Base-by-base conservation (phyloP, 2,113 vertebrate genomes). In the Vireo altiloquus region DNA sequence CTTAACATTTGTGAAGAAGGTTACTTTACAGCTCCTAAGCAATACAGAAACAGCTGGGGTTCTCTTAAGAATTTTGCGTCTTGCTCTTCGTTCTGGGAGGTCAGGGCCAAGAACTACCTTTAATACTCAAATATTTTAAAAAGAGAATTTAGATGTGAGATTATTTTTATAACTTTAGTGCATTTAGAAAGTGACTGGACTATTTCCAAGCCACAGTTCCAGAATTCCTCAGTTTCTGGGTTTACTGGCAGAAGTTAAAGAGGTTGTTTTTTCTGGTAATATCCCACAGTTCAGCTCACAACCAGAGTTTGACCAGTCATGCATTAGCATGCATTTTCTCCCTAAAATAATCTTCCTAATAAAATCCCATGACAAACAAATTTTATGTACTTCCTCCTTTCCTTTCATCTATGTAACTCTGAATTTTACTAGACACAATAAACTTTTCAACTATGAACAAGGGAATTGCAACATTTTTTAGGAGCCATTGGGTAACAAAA, bases 401-500 rank as follows among this genome's bases (percentile, higher is more conserved):
- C 39, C 22, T 88, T 88, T 88, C 70, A 61, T 68, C 47, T 37
- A 31, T 49, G 30, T 40, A 81, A 60, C 20, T 59, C 31, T 31
- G 82, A 47, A 71, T 92, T 90, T 95, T 92, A 66, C 56, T 56
- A 46, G 30, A 60, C 15, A 16, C 27, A 84, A 82, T 87, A 87
- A 78, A 86, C 2, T 89, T 94, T 93, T 92, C 47, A 74, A 54
- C 42, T 59, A 87, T 2, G 3, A 90, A 54, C 40, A 92, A 59
- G 44, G 42, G 37, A 94, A 64, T 93, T 79, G 47, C 54, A 65
- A 79, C 60, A 87, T 56, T 88, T 95, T 96, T 97, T 88, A 94
- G 46, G 56, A 86, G 12, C 53, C 85, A 91, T 64, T 4, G 10
- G 15, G 30, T 94, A 74, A 88, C 42, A 91, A 87, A 94, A 30